phyloP scores from a whole-genome alignment of 2,113 vertebrate genomes.

The Dasyprocta punctata region DNA sequence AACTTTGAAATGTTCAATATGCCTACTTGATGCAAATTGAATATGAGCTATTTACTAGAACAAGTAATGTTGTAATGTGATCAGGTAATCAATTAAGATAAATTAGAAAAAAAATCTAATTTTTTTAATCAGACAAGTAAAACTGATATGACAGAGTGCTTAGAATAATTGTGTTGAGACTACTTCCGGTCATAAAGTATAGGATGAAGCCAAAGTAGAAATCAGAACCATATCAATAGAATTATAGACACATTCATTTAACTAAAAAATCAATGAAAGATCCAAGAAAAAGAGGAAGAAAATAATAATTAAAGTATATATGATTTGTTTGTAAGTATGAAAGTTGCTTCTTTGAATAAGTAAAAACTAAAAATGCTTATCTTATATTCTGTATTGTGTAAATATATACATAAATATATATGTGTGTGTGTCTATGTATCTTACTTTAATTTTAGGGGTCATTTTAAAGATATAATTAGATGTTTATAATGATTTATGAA shows the following conservation, averaged over 20 bases:
- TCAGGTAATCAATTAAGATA: conserved; percentile 24
- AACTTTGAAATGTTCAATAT: not conserved
- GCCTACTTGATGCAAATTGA: not conserved
- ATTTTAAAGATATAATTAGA: not conserved
- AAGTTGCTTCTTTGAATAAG: not conserved
- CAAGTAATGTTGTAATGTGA: not conserved
- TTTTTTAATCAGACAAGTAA: conserved; percentile 13
- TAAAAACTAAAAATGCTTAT: not conserved
- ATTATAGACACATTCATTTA: not conserved
- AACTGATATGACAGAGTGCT: not conserved
- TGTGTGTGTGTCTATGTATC: not conserved
- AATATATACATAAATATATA: not conserved
- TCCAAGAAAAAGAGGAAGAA: not conserved
- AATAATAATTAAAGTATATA: not conserved
- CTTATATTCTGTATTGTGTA: not conserved
- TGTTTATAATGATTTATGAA: not conserved
- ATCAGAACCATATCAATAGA: not conserved
- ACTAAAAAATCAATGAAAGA: not conserved
- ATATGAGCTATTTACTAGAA: not conserved
- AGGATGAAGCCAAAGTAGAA: not conserved
- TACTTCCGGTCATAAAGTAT: not conserved
- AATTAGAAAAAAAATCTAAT: not conserved
- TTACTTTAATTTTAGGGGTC: not conserved
- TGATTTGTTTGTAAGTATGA: not conserved
- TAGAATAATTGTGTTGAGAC: not conserved